Conservation (phyloP, 2,888 invertebrate species). For the Helobdella robusta region DNA sequence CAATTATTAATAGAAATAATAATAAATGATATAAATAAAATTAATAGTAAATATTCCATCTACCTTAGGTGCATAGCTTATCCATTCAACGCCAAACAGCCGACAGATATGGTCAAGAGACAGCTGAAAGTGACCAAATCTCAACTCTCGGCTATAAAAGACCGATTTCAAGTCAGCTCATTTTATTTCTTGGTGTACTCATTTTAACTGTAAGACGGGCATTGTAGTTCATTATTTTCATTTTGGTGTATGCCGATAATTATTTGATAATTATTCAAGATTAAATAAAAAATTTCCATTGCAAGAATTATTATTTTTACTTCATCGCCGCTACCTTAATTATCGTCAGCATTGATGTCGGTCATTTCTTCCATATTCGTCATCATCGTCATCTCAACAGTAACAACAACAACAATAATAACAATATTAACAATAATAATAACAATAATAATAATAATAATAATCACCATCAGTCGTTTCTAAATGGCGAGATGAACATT, state of each 20-base stretch:
- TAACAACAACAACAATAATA: too few relatives aligned
- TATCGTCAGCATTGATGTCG: too few relatives aligned
- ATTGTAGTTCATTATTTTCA: neutral
- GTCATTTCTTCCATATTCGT: too few relatives aligned
- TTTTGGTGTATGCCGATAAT: neutral
- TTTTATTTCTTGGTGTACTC: too few relatives aligned
- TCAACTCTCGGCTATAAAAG: constrained; percentile 84
- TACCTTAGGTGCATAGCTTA: constrained; percentile 84
- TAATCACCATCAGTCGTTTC: constrained; percentile 70
- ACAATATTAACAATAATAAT: too few relatives aligned
- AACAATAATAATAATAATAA: too few relatives aligned
- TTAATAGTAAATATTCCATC: too few relatives aligned
- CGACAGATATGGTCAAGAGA: constrained; percentile 89
- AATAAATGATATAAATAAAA: too few relatives aligned
- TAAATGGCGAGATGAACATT: constrained; percentile 79
- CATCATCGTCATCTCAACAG: too few relatives aligned
- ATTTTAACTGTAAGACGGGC: neutral
- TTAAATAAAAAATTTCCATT: neutral
- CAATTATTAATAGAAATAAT: too few relatives aligned
- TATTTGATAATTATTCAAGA: neutral
- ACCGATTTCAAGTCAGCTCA: constrained; percentile 62
- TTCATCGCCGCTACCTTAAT: neutral
- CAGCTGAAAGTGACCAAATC: constrained; percentile 89
- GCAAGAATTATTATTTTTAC: neutral
- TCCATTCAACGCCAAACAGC: constrained; percentile 98